phyloP scores from a whole-genome alignment of 2,797 vertebrate genomes.

The Enteromius argenteus region DNA sequence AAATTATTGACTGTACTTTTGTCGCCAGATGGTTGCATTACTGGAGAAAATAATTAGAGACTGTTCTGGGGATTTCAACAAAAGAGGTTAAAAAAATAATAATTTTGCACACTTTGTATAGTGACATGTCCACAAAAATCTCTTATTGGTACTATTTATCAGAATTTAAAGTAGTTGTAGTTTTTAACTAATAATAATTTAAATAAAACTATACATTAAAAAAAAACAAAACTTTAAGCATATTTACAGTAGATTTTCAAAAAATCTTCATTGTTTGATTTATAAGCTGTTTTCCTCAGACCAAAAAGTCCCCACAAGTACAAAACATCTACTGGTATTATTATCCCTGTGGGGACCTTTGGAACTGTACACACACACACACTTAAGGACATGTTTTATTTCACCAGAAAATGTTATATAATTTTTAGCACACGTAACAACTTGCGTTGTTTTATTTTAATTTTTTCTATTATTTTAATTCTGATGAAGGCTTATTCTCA shows the following conservation, averaged over 20 bases:
- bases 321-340: not conserved
- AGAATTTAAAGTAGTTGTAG: not conserved
- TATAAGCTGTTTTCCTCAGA: too few species aligned
- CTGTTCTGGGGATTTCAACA: slow-evolving; percentile 19
- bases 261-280: too few species aligned
- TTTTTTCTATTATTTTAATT: not conserved
- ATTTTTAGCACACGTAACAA: not conserved
- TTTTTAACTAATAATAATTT: too few species aligned
- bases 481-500: not conserved
- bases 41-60: slow-evolving; percentile 56
- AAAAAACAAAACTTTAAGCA: too few species aligned
- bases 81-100: slow-evolving; percentile 11
- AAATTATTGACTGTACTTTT: slow-evolving; percentile 61
- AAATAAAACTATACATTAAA: too few species aligned
- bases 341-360: not conserved
- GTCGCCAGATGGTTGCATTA: slow-evolving; percentile 61
- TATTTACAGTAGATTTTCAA: too few species aligned
- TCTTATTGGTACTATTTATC: not conserved
- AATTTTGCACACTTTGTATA: slow-evolving; percentile 3
- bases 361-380: not conserved
- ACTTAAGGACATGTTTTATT: not conserved
- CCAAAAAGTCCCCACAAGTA: too few species aligned
- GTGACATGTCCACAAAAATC: not conserved
- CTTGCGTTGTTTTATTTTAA: not conserved
- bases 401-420: not conserved